Evolutionary conservation across 37 sponge, comb jelly and placozoan species (phyloP).

Genomic region (Oscarella lobularis): DNA sequence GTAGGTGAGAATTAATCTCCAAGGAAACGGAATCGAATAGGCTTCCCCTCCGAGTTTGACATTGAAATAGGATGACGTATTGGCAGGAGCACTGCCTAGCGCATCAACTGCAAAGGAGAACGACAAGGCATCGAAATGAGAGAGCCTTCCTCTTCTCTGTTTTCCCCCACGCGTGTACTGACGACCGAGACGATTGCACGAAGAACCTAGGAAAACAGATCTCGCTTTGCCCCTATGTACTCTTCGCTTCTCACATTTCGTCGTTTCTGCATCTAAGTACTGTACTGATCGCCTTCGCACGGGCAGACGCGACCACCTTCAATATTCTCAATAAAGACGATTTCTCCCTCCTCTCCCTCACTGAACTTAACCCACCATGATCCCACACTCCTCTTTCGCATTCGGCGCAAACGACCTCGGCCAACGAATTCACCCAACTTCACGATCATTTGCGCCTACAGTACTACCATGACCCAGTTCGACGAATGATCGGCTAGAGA

Average conservation of each 20-base stretch:
- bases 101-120: constrained; percentile 96
- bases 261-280: constrained; percentile 64
- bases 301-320: constrained; percentile 64
- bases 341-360: too few species aligned
- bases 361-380: constrained; percentile 82
- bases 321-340: not conserved
- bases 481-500: constrained; percentile 50
- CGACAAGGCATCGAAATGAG: constrained; percentile 18
- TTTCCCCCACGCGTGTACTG: constrained; percentile 73
- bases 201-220: constrained; percentile 41
- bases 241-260: constrained; percentile 63
- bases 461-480: constrained; percentile 70
- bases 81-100: too few species aligned
- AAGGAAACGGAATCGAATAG: constrained; percentile 11
- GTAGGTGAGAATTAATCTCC: constrained; percentile 31
- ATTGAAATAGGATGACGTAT: too few species aligned
- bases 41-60: too few species aligned
- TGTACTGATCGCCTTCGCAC: constrained; percentile 99
- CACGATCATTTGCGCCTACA: constrained; percentile 82
- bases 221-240: not conserved
- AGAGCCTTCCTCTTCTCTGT: too few species aligned
- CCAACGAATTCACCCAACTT: constrained; percentile 81
- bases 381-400: constrained; percentile 91
- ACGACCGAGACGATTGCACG: constrained; percentile 89
- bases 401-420: constrained; percentile 76